Percentiles rank a stretch among this genome's conserved stretches.
phyloP scores from a whole-genome alignment of 1,140 invertebrate genomes.

The Rhagoletis pomonella region DNA sequence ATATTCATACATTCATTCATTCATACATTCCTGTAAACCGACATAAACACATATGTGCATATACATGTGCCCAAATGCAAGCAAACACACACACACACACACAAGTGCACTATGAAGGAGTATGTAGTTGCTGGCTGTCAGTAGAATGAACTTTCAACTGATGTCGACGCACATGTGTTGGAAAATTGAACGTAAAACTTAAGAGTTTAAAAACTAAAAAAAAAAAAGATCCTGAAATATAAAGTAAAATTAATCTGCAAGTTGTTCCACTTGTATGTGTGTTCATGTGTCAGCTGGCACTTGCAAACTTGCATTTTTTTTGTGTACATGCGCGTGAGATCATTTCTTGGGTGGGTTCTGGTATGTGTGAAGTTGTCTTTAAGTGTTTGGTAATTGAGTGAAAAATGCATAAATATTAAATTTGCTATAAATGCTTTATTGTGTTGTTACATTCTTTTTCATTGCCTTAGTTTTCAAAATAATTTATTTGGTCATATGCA shows the following conservation, averaged over 20 bases:
- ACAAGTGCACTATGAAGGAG: too few species aligned
- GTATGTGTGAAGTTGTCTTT: slow-evolving; percentile 3
- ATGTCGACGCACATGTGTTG: slow-evolving; percentile 55
- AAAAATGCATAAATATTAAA: slow-evolving; percentile 9
- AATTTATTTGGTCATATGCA: background rate
- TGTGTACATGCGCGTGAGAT: background rate
- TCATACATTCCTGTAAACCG: background rate
- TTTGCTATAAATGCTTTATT: background rate
- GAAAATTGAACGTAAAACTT: slow-evolving; percentile 34
- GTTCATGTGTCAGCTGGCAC: background rate
- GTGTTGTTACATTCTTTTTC: background rate
- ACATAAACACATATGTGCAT: background rate
- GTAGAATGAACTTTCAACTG: slow-evolving; percentile 61
- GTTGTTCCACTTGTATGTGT: background rate
- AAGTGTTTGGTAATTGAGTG: background rate
- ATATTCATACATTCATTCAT: background rate
- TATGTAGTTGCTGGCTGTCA: too few species aligned
- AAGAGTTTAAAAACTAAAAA: background rate
- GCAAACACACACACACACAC: too few species aligned
- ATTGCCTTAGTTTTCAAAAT: background rate
- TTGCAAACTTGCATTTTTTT: background rate
- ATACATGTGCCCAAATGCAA: background rate
- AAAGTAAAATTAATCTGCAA: slow-evolving; percentile 30
- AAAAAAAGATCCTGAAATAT: background rate
- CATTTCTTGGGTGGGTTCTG: slow-evolving; percentile 8